Conservation (phyloP, 2,888 invertebrate species). For the Mystacides longicornis region DNA sequence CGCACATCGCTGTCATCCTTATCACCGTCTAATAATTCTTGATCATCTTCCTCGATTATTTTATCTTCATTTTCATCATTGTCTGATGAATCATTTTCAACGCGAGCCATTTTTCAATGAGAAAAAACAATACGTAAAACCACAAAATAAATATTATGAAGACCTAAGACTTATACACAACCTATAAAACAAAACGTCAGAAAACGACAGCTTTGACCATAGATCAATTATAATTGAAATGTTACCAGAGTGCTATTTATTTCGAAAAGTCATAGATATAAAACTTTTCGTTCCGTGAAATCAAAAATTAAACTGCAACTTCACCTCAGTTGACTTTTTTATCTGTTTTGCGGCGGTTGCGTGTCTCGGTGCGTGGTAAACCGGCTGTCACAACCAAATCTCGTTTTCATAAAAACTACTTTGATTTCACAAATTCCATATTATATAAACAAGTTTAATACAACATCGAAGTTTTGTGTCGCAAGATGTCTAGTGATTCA, state of each 20-base stretch:
- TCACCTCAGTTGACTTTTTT: neutral
- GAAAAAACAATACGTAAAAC: neutral
- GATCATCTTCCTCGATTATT: slow-evolving; percentile 13
- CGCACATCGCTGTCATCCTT: slow-evolving; percentile 22
- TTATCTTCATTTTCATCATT: slow-evolving; percentile 18
- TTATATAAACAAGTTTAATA: neutral
- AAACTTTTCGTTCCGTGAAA: too few species aligned
- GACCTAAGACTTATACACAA: neutral
- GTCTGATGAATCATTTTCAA: slow-evolving; percentile 22
- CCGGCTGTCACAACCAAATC: neutral
- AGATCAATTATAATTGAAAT: too few species aligned
- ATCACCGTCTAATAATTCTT: slow-evolving; percentile 15
- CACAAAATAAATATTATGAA: neutral
- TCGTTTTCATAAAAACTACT: neutral
- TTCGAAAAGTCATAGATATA: too few species aligned
- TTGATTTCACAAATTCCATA: neutral
- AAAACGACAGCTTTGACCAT: too few species aligned
- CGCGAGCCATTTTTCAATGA: slow-evolving; percentile 20
- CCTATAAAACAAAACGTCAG: neutral
- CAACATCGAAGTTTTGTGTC: neutral
- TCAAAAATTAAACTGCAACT: too few species aligned
- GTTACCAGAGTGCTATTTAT: too few species aligned
- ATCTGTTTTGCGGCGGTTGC: neutral
- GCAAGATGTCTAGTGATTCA: slow-evolving; percentile 52
- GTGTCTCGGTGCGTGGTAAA: neutral